Percentiles rank a stretch among this genome's conserved stretches.
These are phyloP conservation scores for Micromesistius poutassou DNA, from an alignment of 2,797 vertebrate species.

Conservation along the genomic window DNA sequence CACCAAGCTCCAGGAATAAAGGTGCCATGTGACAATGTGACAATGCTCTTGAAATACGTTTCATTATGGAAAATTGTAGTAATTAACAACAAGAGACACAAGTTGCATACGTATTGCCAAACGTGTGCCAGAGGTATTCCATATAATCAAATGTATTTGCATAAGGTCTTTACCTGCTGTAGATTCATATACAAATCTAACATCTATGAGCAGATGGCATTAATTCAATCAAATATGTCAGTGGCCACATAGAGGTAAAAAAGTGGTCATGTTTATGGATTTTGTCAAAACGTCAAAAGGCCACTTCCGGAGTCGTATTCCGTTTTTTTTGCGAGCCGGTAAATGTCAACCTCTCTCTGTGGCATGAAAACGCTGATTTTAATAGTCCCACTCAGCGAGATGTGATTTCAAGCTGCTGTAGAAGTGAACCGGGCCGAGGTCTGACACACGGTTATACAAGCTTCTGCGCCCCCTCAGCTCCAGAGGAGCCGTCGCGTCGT, in stretches of 20 bases:
- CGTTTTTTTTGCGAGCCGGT: neutral
- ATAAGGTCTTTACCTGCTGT: neutral
- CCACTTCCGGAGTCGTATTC: neutral
- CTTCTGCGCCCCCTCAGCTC: neutral
- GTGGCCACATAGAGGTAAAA: neutral
- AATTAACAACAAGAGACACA: conserved; percentile 4
- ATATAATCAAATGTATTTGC: conserved; percentile 29
- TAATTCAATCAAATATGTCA: neutral
- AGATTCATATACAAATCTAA: neutral
- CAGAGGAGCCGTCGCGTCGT: neutral
- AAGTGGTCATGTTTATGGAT: neutral
- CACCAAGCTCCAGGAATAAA: neutral
- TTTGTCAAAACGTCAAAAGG: neutral
- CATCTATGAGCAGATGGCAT: neutral
- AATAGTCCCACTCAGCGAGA: neutral
- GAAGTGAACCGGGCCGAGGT: neutral
- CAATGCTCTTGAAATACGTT: conserved; percentile 3
- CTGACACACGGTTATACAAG: neutral
- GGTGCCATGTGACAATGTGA: neutral
- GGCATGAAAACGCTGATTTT: too few relatives aligned
- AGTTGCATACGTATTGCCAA: conserved; percentile 12
- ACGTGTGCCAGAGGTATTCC: conserved; percentile 45
- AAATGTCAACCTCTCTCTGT: neutral
- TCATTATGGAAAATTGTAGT: conserved; percentile 3
- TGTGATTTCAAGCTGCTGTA: neutral